These are phyloP conservation scores for Netelia melanura DNA, from an alignment of 2,888 invertebrate genomes.

Conservation along the genomic window DNA sequence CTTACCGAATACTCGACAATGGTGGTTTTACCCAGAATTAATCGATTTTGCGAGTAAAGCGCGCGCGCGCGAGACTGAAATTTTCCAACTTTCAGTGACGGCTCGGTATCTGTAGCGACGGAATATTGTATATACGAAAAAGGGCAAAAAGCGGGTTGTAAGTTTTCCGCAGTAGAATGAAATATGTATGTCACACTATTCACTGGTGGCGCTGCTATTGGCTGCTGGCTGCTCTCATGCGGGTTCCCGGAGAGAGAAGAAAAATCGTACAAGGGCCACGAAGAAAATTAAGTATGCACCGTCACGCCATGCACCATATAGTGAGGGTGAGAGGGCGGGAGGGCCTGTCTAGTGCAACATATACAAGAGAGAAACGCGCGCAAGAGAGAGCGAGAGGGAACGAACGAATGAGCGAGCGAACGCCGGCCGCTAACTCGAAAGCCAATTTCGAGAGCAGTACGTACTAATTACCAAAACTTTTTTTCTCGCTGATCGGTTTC, in stretches of 20 bases:
- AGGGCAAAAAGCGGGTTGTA: constrained; percentile 7
- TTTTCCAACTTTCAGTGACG: constrained; percentile 21
- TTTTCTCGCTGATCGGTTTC: constrained; percentile 34
- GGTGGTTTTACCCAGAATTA: no score
- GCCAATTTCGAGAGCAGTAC: constrained; percentile 47
- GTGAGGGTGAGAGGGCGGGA: background rate
- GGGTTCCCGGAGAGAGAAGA: constrained; percentile 47
- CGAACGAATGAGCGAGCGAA: constrained; percentile 23
- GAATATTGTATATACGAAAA: background rate
- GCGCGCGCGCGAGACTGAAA: no score
- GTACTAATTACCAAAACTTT: constrained; percentile 54
- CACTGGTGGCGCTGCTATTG: background rate
- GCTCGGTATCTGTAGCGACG: constrained; percentile 20
- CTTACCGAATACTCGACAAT: no score
- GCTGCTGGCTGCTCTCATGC: constrained; percentile 38
- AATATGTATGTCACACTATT: constrained; percentile 36
- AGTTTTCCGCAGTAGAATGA: constrained; percentile 51
- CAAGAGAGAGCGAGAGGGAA: constrained; percentile 9
- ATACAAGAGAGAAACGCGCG: constrained; percentile 23
- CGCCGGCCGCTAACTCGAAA: constrained; percentile 28
- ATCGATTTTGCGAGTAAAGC: no score
- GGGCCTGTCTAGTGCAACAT: constrained; percentile 19
- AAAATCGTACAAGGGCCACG: constrained; percentile 44
- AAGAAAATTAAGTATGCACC: constrained; percentile 62
- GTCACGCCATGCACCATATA: constrained; percentile 56